phyloP scores from a whole-genome alignment of 2,797 vertebrate species.

The Helostoma temminkii region DNA sequence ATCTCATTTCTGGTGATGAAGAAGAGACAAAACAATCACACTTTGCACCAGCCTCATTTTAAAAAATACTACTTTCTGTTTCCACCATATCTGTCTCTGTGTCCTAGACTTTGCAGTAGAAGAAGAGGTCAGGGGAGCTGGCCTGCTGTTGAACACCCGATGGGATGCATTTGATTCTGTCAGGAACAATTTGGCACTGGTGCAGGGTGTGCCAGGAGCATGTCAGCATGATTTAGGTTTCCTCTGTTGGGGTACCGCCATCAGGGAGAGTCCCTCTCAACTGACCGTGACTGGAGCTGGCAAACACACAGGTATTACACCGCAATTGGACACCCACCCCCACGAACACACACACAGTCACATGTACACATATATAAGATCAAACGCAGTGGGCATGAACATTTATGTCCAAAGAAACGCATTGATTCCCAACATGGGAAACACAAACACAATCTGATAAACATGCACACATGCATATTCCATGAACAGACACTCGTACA shows the following conservation, averaged over 20 bases:
- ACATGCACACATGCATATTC: conserved; percentile 42
- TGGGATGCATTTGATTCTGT: conserved; percentile 81
- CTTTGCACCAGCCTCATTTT: conserved; percentile 23
- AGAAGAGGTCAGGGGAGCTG: conserved; percentile 70
- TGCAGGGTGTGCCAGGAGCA: conserved; percentile 67
- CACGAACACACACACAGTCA: conserved; percentile 9
- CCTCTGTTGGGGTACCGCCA: conserved; percentile 58
- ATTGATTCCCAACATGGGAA: conserved; percentile 23
- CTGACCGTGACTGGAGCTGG: conserved; percentile 66
- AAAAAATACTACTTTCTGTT: conserved; percentile 23
- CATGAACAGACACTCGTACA: conserved; percentile 14
- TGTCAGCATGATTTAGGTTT: conserved; percentile 77
- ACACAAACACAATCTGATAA: conserved; percentile 56
- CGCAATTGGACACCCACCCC: conserved; percentile 4
- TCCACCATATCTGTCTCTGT: conserved; percentile 29
- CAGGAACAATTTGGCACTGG: conserved; percentile 73
- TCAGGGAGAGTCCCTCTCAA: conserved; percentile 48
- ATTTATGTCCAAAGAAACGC: conserved; percentile 33
- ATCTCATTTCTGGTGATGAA: conserved; percentile 12
- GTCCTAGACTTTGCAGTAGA: conserved; percentile 26
- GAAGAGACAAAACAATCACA: conserved; percentile 24
- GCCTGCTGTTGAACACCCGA: conserved; percentile 65
- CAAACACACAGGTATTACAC: conserved; percentile 56
- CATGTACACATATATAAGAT: conserved; percentile 12
- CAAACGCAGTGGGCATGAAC: conserved; percentile 2